Percentiles rank a stretch among this genome's conserved stretches.
phyloP scores from a whole-genome alignment of 1,140 invertebrate genomes.

The Drosophila pallidifrons region DNA sequence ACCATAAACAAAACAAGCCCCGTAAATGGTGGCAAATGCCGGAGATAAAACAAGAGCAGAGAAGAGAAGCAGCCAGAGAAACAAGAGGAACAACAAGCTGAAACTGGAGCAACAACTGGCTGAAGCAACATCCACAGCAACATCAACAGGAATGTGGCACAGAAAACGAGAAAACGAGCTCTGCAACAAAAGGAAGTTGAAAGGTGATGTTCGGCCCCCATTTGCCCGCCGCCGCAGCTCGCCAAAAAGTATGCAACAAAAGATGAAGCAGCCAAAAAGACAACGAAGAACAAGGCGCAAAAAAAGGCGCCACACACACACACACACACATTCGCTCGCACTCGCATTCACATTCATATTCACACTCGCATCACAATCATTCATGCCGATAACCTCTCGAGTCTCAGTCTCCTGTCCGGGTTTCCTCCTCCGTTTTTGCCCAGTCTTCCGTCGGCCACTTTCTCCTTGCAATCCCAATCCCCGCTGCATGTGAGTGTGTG shows the following conservation, averaged over 20 bases:
- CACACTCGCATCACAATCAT: conserved; percentile 40
- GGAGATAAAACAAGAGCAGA: background rate
- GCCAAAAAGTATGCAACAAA: conserved; percentile 68
- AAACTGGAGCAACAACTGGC: conserved; percentile 38
- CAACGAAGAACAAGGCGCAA: conserved; percentile 44
- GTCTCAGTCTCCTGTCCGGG: conserved; percentile 33
- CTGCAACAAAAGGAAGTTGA: conserved; percentile 41
- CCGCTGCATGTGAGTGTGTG: background rate
- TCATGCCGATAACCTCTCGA: conserved; percentile 65
- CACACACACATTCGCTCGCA: conserved; percentile 9
- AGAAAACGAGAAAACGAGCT: conserved; percentile 28
- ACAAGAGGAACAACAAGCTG: conserved; percentile 14
- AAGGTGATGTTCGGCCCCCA: conserved; percentile 8
- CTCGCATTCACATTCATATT: background rate
- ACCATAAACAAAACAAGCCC: background rate
- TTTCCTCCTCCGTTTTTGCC: conserved; percentile 9
- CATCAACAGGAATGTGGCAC: conserved; percentile 33
- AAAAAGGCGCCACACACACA: conserved; percentile 20
- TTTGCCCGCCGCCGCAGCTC: background rate
- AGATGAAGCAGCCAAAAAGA: conserved; percentile 53
- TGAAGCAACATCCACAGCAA: conserved; percentile 25
- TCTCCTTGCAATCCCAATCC: conserved; percentile 53
- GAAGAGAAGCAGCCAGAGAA: background rate
- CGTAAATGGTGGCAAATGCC: background rate
- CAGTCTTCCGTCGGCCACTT: conserved; percentile 39